A percentile compares a stretch with the other conserved stretches of the same genome.
These are phyloP conservation scores for Darevskia mixta DNA, from an alignment of 2,797 vertebrate species.

Conservation along the genomic window DNA sequence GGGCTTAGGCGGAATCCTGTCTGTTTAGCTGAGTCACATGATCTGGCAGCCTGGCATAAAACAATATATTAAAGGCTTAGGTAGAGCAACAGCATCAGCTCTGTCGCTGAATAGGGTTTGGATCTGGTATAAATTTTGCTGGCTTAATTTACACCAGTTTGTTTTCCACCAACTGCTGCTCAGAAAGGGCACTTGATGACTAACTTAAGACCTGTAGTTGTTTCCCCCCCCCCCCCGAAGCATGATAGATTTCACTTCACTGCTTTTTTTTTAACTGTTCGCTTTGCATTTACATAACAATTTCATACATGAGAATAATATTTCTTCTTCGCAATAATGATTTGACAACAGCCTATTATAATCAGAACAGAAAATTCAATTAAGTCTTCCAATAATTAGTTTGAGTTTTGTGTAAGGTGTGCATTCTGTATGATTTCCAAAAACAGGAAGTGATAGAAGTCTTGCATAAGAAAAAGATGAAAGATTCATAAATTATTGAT, in stretches of 20 bases:
- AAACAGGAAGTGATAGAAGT: slow-evolving; percentile 25
- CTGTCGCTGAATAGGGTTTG: neutral
- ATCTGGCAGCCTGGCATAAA: neutral
- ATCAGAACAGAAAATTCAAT: slow-evolving; percentile 43
- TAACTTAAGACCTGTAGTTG: slow-evolving; percentile 40
- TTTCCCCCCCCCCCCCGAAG: slow-evolving; percentile 36
- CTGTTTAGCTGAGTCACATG: too few relatives aligned
- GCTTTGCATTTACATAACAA: slow-evolving; percentile 4
- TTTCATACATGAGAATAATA: slow-evolving; percentile 40
- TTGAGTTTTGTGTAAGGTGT: slow-evolving; percentile 46
- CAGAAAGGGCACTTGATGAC: slow-evolving; percentile 49
- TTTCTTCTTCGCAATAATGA: slow-evolving; percentile 28
- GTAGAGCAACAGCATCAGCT: neutral
- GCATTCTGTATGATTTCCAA: slow-evolving; percentile 44
- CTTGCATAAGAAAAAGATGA: slow-evolving; percentile 28
- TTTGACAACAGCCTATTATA: slow-evolving; percentile 53
- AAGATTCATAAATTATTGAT: slow-evolving; percentile 13
- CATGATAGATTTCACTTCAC: slow-evolving; percentile 44
- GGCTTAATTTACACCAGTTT: too few relatives aligned
- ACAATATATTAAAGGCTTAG: neutral
- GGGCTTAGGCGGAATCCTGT: too few relatives aligned
- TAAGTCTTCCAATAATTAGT: slow-evolving; percentile 47
- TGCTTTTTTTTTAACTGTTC: slow-evolving; percentile 35
- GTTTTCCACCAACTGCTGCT: slow-evolving; percentile 19
- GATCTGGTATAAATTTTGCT: too few relatives aligned